phyloP scores from a whole-genome alignment of 2,797 vertebrate genomes.

The Delichon dasypus region DNA sequence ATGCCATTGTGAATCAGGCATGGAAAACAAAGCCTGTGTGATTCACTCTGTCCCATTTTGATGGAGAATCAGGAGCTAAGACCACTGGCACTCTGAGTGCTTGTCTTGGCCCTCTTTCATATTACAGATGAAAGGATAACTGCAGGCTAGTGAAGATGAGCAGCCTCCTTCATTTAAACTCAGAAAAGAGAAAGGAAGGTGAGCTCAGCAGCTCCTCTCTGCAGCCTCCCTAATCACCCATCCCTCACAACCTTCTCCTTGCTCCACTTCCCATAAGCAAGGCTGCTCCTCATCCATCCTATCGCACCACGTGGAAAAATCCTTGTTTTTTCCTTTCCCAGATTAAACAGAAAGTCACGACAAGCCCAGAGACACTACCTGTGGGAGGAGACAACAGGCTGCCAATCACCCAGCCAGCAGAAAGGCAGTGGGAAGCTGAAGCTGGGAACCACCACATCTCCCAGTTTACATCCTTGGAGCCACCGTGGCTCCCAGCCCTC shows the following conservation, averaged over 20 bases:
- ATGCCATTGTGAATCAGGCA: rapidly evolving
- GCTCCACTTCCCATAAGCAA: background rate
- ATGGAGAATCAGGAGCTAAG: background rate
- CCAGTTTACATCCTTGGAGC: background rate
- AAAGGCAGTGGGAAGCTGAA: background rate
- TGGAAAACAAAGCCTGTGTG: rapidly evolving
- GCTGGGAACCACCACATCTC: background rate
- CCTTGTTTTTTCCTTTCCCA: background rate
- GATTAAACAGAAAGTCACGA: background rate
- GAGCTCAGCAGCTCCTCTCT: background rate
- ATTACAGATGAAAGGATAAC: background rate
- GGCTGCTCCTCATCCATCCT: background rate
- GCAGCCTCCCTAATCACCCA: background rate
- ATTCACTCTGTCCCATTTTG: background rate
- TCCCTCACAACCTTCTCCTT: background rate
- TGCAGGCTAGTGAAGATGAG: background rate
- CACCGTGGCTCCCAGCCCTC: background rate
- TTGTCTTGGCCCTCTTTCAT: background rate
- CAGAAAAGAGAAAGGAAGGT: background rate
- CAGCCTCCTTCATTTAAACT: background rate
- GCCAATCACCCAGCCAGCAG: background rate
- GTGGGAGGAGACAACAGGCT: background rate
- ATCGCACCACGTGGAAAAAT: background rate
- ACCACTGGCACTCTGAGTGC: background rate
- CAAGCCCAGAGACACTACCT: background rate